Percentiles rank a stretch among this genome's conserved stretches.
Conservation (phyloP, 2,113 vertebrate genomes). For the Cranoglanis bouderius region DNA sequence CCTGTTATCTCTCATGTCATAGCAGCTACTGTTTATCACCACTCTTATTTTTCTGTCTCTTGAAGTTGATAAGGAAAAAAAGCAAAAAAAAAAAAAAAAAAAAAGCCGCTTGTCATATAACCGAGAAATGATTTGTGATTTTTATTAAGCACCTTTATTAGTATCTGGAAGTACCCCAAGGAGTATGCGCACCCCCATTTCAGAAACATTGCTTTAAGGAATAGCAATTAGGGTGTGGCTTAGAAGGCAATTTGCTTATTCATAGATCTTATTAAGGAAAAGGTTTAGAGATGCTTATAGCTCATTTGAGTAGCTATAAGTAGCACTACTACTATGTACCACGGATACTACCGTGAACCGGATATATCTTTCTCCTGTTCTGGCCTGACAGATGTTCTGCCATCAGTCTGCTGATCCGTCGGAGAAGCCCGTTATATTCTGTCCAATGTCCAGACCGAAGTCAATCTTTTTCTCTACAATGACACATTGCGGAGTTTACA, state of each 20-base stretch:
- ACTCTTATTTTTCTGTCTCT: no score
- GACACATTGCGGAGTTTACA: slow-evolving; percentile 20
- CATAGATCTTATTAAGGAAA: background rate
- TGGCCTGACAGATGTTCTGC: background rate
- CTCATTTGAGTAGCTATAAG: background rate
- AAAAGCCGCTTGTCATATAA: no score
- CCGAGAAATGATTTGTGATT: no score
- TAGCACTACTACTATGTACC: background rate
- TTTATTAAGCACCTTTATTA: no score
- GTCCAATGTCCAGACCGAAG: background rate
- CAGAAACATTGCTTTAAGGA: background rate
- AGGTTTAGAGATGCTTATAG: background rate
- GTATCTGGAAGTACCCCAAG: no score
- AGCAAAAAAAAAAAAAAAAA: no score
- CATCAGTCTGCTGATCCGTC: background rate
- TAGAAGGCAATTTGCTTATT: background rate
- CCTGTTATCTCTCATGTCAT: no score
- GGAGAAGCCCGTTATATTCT: background rate
- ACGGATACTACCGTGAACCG: background rate
- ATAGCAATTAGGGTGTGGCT: background rate
- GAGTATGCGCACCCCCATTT: background rate
- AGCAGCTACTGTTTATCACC: no score
- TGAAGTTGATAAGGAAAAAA: no score
- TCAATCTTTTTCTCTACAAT: background rate
- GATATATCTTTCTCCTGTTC: background rate